phyloP scores from a whole-genome alignment of 2,113 vertebrate species.

The Coracopsis vasa region DNA sequence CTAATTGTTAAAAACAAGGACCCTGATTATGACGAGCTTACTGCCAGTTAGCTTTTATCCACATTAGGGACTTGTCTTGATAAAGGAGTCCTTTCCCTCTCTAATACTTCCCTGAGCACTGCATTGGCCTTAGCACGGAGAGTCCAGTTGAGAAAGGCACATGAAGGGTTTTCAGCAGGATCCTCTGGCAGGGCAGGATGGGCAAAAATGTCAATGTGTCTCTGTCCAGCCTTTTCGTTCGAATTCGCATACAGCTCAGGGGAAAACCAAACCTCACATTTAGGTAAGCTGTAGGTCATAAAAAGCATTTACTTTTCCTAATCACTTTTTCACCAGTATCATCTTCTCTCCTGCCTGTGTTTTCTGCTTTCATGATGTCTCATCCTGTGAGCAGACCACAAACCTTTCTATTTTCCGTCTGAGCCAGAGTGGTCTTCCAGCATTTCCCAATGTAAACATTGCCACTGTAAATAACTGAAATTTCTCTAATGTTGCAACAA shows the following conservation, averaged over 20 bases:
- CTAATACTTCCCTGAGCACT: neutral
- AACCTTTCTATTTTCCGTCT: neutral
- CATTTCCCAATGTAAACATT: neutral
- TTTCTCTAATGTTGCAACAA: neutral
- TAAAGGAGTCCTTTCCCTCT: neutral
- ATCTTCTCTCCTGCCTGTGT: neutral
- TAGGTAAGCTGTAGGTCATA: neutral
- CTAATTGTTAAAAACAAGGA: neutral
- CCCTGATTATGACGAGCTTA: neutral
- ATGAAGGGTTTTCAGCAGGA: neutral
- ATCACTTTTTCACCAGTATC: neutral
- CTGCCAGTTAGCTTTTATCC: neutral
- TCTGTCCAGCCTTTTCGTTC: neutral
- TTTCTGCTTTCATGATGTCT: neutral
- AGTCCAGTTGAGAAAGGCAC: neutral
- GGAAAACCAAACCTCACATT: neutral
- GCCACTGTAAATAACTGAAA: neutral
- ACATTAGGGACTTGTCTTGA: neutral
- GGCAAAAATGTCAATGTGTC: neutral
- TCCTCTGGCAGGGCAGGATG: neutral
- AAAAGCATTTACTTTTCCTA: neutral
- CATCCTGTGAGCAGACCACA: neutral
- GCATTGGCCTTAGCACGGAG: neutral
- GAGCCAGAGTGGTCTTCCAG: neutral
- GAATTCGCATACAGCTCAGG: neutral